A percentile compares a stretch with the other conserved stretches of the same genome.
Evolutionary conservation across 2,888 invertebrate genomes (phyloP).

Genomic region (Portevinia maculata): DNA sequence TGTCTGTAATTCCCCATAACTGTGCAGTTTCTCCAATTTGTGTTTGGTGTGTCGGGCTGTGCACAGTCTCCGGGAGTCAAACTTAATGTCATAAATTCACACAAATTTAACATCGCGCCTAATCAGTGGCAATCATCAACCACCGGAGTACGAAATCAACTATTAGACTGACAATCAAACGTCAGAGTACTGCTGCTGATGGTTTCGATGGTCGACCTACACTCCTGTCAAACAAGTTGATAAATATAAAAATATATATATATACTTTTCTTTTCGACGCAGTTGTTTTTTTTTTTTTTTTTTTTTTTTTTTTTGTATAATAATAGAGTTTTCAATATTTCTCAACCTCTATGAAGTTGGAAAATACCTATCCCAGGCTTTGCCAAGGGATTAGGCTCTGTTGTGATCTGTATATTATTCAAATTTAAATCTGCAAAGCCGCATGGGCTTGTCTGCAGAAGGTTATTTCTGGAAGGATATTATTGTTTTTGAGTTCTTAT

Average conservation of each 20-base stretch:
- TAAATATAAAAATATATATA: slow-evolving; percentile 38
- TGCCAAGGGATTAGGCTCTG: too few relatives aligned
- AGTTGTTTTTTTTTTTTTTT: too few relatives aligned
- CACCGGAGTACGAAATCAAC: slow-evolving; percentile 12
- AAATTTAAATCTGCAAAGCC: too few relatives aligned
- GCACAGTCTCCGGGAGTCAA: slow-evolving; percentile 53
- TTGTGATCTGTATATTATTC: too few relatives aligned
- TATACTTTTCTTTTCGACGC: too few relatives aligned
- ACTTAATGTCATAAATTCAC: slow-evolving; percentile 64
- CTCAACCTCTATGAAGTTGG: too few relatives aligned
- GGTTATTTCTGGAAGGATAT: too few relatives aligned
- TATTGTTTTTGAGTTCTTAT: too few relatives aligned
- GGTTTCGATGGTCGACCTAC: slow-evolving; percentile 10
- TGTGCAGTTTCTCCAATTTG: slow-evolving; percentile 41
- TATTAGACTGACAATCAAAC: slow-evolving; percentile 32
- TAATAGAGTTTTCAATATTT: too few relatives aligned
- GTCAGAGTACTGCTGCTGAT: not conserved
- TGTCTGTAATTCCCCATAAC: slow-evolving; percentile 61
- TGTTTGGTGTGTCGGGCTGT: slow-evolving; percentile 29
- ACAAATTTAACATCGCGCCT: slow-evolving; percentile 57
- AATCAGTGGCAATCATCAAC: slow-evolving; percentile 64
- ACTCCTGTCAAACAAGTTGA: slow-evolving; percentile 51
- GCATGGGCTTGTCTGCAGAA: too few relatives aligned
- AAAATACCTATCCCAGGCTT: too few relatives aligned
- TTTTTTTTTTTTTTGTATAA: too few relatives aligned